These are phyloP conservation scores for Julus scandinavius DNA, from an alignment of 2,888 invertebrate genomes.

Conservation along the genomic window DNA sequence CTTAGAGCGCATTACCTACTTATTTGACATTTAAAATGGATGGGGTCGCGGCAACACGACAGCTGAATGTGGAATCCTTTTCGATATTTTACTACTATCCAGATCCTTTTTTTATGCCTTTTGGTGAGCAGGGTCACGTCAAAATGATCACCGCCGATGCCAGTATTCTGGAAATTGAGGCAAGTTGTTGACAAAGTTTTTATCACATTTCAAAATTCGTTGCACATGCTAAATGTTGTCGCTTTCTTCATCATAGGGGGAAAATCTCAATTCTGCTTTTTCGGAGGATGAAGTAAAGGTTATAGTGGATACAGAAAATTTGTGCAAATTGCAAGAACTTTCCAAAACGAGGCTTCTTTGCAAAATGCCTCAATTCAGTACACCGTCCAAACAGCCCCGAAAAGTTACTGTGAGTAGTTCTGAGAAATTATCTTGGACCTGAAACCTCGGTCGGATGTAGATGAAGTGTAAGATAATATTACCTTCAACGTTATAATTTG, in stretches of 20 bases:
- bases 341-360: slow-evolving; percentile 49
- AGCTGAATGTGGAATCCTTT: slow-evolving; percentile 59
- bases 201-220: neutral
- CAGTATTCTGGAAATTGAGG: slow-evolving; percentile 61
- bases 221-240: neutral
- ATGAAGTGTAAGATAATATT: neutral
- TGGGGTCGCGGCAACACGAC: slow-evolving; percentile 61
- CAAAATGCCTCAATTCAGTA: slow-evolving; percentile 51
- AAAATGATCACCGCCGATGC: slow-evolving; percentile 60
- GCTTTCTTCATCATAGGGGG: slow-evolving; percentile 56
- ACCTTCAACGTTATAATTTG: neutral
- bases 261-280: slow-evolving; percentile 58
- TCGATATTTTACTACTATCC: slow-evolving; percentile 63
- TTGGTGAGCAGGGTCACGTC: slow-evolving; percentile 60
- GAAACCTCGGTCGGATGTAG: neutral
- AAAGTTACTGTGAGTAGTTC: slow-evolving; percentile 53
- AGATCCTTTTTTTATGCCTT: slow-evolving; percentile 62
- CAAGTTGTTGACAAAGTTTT: slow-evolving; percentile 55
- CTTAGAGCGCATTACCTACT: slow-evolving; percentile 59
- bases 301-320: slow-evolving; percentile 54
- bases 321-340: slow-evolving; percentile 58
- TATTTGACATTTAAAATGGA: slow-evolving; percentile 64
- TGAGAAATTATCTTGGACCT: neutral
- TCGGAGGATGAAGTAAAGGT: slow-evolving; percentile 57
- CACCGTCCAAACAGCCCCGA: neutral